Evolutionary conservation across 2,888 invertebrate species (phyloP).

Genomic region (Phyto melanocephala): DNA sequence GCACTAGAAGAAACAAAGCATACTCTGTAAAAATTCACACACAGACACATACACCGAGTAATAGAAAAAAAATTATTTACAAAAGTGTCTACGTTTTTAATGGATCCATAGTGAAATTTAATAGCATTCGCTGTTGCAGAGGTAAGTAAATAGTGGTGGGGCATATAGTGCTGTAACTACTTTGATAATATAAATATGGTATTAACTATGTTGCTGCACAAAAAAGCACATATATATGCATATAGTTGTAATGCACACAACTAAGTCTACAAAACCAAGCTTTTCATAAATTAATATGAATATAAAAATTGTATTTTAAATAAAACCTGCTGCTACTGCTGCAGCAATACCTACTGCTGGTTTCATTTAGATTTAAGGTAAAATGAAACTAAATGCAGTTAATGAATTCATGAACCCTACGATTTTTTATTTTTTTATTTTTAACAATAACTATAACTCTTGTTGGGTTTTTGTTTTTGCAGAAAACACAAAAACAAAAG

Average conservation of each 20-base stretch:
- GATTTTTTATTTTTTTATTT: no score
- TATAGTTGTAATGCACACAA: neutral
- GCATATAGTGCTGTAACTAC: neutral
- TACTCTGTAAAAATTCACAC: no score
- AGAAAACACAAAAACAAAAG: neutral
- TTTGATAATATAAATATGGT: no score
- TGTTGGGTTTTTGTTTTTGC: neutral
- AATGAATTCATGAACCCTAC: constrained; percentile 45
- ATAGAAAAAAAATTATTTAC: constrained; percentile 20
- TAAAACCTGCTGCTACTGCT: constrained; percentile 17
- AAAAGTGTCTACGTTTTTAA: constrained; percentile 36
- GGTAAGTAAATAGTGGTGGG: neutral
- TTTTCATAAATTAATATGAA: constrained; percentile 45
- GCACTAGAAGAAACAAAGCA: neutral
- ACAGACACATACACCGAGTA: neutral
- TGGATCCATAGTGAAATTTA: constrained; percentile 1
- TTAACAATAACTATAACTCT: no score
- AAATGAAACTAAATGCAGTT: constrained; percentile 36
- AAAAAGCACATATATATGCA: neutral
- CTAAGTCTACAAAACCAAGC: constrained; percentile 18
- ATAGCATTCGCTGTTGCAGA: neutral
- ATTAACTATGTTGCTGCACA: no score
- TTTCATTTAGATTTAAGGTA: neutral
- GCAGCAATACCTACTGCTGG: neutral
- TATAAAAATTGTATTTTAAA: constrained; percentile 33